Evolutionary conservation across 2,113 vertebrate genomes (phyloP), one percentile per base, ranked within the genome.

Genomic region (Dryoscopus gambensis): DNA sequence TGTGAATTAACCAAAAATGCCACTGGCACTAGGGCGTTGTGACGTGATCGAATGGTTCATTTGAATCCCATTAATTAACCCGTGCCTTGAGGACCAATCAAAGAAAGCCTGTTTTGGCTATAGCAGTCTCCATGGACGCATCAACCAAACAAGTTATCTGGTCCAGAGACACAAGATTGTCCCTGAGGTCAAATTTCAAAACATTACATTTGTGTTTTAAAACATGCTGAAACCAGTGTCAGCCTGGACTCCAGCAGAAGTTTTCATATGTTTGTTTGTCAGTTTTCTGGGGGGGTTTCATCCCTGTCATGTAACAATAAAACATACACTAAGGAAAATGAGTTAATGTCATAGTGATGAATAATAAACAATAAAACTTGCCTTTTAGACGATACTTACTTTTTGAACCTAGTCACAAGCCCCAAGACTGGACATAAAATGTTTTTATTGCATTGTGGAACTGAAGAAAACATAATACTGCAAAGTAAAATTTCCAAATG

Each of bases 101-200:
- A 92, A 87, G 67, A 56, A 82, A 78, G 11, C 24, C 28, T 60
- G 46, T 71, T 82, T 82, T 49, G 70, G 35, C 33, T 87, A 52
- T 47, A 64, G 47, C 49, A 90, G 49, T n/a, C 59, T 67, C 63
- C 63, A 22, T 22, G 50, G 79, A 88, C 55, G 68, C 68, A 90
- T n/a, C 79, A 85, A 47, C 28, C 71, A 88, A 93, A 76, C 53
- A 88, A 86, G 68, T 89, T 85, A 68, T 14, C 82, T 88, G 42
- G 23, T 82, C 49, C 59, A 56, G 86, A 91, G 78, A 49, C 47
- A 84, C 40, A 73, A 70, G 74, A 47, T 18, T 75, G 59, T 74
- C 76, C 67, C 50, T 20, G 50, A 88, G 52, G 70, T 82, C 56
- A 64, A 50, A 91, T 94, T 90, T 93, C 62, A 63, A 88, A 90